phyloP scores from a whole-genome alignment of 2,888 invertebrate genomes.

The Diarsia mendica region DNA sequence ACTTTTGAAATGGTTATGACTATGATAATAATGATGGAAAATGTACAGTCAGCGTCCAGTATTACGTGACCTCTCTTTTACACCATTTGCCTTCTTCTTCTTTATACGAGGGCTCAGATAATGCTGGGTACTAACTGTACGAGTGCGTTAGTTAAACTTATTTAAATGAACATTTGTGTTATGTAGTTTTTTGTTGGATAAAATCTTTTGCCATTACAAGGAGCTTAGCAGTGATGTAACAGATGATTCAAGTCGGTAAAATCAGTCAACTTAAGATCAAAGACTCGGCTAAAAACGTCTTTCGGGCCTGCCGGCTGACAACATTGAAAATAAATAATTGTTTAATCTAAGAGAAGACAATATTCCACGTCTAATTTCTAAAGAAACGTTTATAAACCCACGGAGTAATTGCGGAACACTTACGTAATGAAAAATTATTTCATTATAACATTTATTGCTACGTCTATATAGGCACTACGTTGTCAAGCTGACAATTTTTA shows the following conservation, averaged over 20 bases:
- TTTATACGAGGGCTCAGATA: too few species aligned
- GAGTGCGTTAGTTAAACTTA: neutral
- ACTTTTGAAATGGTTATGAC: slow-evolving; percentile 21
- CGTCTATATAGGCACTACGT: too few species aligned
- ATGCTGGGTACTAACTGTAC: too few species aligned
- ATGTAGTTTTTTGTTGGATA: neutral
- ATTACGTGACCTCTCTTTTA: too few species aligned
- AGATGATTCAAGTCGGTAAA: neutral
- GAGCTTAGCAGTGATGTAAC: neutral
- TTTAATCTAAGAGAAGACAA: neutral
- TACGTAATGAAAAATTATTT: too few species aligned
- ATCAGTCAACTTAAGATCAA: too few species aligned
- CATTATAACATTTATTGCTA: too few species aligned
- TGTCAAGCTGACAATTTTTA: neutral
- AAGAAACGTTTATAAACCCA: neutral
- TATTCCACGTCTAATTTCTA: neutral
- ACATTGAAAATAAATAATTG: neutral
- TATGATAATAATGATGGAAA: neutral
- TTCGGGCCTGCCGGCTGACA: neutral
- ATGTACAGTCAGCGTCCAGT: too few species aligned
- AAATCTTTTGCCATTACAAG: neutral
- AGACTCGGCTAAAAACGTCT: neutral
- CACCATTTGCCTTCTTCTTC: too few species aligned
- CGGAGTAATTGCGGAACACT: neutral
- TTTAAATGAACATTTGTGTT: neutral